Percentiles rank a stretch among this genome's conserved stretches.
Evolutionary conservation across 92 coral and sea anemone species (phyloP).

Genomic region (Porites evermanni): DNA sequence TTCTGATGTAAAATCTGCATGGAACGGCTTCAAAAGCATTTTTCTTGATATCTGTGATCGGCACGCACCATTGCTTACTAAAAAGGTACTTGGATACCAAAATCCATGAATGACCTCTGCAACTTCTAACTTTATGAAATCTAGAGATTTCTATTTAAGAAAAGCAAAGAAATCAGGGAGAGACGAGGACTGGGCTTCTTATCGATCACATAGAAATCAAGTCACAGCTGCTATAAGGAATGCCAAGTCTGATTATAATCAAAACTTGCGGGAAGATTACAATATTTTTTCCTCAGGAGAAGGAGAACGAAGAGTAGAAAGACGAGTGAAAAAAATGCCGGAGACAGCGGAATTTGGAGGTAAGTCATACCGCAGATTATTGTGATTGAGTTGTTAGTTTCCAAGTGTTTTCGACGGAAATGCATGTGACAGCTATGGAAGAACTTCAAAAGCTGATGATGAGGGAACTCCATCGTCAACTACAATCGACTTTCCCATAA

Average conservation of each 20-base stretch:
- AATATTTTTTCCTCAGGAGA: no score
- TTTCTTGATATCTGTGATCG: constrained; percentile 44
- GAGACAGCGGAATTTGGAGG: no score
- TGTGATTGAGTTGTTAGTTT: no score
- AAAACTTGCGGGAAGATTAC: background rate
- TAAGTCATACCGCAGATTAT: no score
- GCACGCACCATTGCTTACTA: constrained; percentile 55
- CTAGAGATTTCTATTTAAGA: constrained; percentile 27
- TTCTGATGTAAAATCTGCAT: constrained; percentile 43
- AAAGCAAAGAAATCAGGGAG: constrained; percentile 7
- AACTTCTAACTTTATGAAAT: background rate
- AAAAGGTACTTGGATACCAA: constrained; percentile 31
- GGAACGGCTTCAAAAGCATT: constrained; percentile 46
- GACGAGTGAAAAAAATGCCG: no score
- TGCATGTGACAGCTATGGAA: no score
- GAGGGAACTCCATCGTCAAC: no score
- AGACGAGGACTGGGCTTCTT: background rate
- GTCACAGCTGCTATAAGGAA: constrained; percentile 21
- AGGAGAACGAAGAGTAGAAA: no score
- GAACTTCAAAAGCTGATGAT: no score
- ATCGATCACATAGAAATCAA: constrained; percentile 23
- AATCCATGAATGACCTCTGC: constrained; percentile 32
- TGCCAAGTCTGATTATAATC: constrained; percentile 47
- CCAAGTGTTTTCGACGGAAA: no score
- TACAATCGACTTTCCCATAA: no score